Evolutionary conservation across 2,797 vertebrate genomes (phyloP), one percentile per base, ranked within the genome.

Genomic region (Pseudochirops corinnae): DNA sequence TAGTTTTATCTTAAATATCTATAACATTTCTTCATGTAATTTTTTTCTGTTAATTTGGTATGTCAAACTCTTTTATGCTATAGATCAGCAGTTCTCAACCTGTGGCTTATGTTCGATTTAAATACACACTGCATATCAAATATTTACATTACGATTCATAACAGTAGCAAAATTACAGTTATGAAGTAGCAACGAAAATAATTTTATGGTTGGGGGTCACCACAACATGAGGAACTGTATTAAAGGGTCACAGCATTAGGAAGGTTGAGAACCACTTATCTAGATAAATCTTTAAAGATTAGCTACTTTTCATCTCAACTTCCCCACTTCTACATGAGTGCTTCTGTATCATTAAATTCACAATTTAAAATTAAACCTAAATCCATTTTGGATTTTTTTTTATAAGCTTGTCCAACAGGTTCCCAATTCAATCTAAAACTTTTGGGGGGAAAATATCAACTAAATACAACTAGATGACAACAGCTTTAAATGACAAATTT

Each of bases 341-440:
- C 46, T 56, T 55, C 12, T 50, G 94, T 46, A 39, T 92, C 6
- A 94, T 58, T 92, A 31, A 74, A 90, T 52, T 5, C 10, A 31
- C 92, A 57, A 93, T 57, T 6, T 90, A 93, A 92, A 96, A 58
- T 91, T 57, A 96, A 74, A 94, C 39, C 29, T 92, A 46, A 93
- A 14, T 50, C 24, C 92, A 92, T 93, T 93, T 16, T 90, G 74
- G 21, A 95, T 28, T 93, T 3, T 39, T 90, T 93, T 93, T 91
- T 14, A 24, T 94, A 93, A 92, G 95, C 92, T 95, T 55, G 55
- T 39, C 46, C 0, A 60, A 29, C 82, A 93, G 10, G 29, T 96
- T 52, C 60, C 74, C 93, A 55, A 26, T 52, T 39, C 67, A 82
- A 92, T 74, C 90, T 74, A 24, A 29, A 91, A 50, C 12, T 56